Percentiles rank a stretch among this genome's conserved stretches.
Evolutionary conservation across 2,113 vertebrate species (phyloP).

Genomic region (Stomatorhinus ivindoensis): DNA sequence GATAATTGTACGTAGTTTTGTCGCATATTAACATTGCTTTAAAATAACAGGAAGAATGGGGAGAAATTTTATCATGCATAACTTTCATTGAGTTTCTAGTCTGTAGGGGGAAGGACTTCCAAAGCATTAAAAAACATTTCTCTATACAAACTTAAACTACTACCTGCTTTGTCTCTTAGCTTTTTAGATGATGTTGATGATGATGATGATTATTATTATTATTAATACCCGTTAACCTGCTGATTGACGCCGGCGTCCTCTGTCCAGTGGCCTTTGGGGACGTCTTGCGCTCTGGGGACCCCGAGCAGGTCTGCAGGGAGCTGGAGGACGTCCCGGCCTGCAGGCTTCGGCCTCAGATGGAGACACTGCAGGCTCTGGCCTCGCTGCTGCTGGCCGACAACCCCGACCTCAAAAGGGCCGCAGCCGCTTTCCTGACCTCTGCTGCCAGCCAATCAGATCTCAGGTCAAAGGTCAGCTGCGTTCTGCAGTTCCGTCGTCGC

Average conservation of each 20-base stretch:
- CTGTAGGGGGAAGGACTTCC: not conserved
- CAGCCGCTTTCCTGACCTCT: constrained; percentile 64
- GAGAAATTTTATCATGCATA: too few species aligned
- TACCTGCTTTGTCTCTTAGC: not conserved
- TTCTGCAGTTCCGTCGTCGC: not conserved
- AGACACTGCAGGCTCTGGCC: constrained; percentile 72
- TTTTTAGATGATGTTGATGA: not conserved
- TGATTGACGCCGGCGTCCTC: not conserved
- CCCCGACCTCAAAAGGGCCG: constrained; percentile 64
- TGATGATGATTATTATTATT: not conserved
- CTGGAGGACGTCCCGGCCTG: constrained; percentile 59
- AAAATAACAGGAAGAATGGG: not conserved
- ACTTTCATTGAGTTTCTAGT: not conserved
- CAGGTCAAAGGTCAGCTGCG: constrained; percentile 74
- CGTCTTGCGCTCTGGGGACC: constrained; percentile 61
- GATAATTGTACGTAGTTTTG: not conserved
- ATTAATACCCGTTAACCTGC: not conserved
- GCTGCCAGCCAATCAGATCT: constrained; percentile 67
- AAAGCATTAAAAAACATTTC: not conserved
- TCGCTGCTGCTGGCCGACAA: constrained; percentile 71
- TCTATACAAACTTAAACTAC: not conserved
- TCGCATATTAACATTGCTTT: not conserved
- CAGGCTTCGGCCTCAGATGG: constrained; percentile 64
- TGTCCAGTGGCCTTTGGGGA: constrained; percentile 65
- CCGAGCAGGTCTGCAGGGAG: constrained; percentile 55